A percentile compares a stretch with the other conserved stretches of the same genome.
Conservation (phyloP, 2,113 vertebrate genomes). For the Chionodraco myersi region DNA sequence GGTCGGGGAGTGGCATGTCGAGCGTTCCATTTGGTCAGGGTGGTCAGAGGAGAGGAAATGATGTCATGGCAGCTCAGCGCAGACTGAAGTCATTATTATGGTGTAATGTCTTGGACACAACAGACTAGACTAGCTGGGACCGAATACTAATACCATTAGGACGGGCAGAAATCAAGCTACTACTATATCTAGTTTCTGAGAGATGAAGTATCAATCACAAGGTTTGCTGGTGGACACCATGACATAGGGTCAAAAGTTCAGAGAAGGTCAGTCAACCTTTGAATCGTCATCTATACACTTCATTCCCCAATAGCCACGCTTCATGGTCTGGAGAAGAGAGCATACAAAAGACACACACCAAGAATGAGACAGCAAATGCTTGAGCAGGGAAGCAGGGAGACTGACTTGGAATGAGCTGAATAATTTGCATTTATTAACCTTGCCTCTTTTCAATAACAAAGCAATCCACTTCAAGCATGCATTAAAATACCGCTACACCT, state of each 20-base stretch:
- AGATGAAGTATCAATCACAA: constrained; percentile 16
- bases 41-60: constrained; percentile 64
- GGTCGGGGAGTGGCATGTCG: constrained; percentile 43
- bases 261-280: neutral
- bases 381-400: neutral
- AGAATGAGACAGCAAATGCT: neutral
- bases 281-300: neutral
- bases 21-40: constrained; percentile 55
- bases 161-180: constrained; percentile 18
- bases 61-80: constrained; percentile 62
- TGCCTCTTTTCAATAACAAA: neutral
- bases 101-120: constrained; percentile 67
- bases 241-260: neutral
- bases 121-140: constrained; percentile 33
- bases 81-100: constrained; percentile 56
- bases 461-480: neutral
- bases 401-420: neutral
- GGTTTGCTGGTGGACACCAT: neutral
- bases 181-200: constrained; percentile 32
- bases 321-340: neutral
- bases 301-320: too few species aligned
- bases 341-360: neutral
- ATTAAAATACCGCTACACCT: too few species aligned
- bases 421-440: neutral
- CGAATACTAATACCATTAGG: constrained; percentile 48